Evolutionary conservation across 2,113 vertebrate genomes (phyloP).

Genomic region (Podocnemis expansa): DNA sequence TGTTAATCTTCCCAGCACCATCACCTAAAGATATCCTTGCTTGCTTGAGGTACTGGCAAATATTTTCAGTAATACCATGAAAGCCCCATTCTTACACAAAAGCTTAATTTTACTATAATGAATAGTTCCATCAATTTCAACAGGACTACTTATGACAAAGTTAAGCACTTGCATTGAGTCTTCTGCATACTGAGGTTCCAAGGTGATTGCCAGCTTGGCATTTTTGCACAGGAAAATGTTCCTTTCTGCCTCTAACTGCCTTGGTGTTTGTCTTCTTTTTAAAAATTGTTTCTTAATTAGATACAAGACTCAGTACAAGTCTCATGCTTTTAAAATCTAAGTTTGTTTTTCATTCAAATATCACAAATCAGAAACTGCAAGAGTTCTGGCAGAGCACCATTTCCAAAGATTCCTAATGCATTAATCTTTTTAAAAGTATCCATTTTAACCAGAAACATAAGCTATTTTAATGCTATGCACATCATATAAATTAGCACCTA

Average conservation of each 20-base stretch:
- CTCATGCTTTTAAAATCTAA: neutral
- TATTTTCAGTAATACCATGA: constrained; percentile 18
- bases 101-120: neutral
- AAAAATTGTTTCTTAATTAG: neutral
- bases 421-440: neutral
- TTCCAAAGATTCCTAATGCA: neutral
- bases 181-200: neutral
- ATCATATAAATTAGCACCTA: constrained; percentile 4
- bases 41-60: constrained; percentile 59
- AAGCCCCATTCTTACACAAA: neutral
- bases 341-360: neutral
- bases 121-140: neutral
- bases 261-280: neutral
- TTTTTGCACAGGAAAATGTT: neutral
- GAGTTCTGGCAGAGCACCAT: neutral
- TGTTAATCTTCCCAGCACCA: constrained; percentile 36
- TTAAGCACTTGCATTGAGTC: constrained; percentile 1
- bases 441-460: neutral
- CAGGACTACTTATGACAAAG: neutral
- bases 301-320: neutral
- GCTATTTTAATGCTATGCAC: neutral
- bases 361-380: neutral
- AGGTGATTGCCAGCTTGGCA: neutral
- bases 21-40: constrained; percentile 52
- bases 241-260: neutral